phyloP scores from a whole-genome alignment of 2,888 invertebrate genomes.

The Eupithecia pulchellata region DNA sequence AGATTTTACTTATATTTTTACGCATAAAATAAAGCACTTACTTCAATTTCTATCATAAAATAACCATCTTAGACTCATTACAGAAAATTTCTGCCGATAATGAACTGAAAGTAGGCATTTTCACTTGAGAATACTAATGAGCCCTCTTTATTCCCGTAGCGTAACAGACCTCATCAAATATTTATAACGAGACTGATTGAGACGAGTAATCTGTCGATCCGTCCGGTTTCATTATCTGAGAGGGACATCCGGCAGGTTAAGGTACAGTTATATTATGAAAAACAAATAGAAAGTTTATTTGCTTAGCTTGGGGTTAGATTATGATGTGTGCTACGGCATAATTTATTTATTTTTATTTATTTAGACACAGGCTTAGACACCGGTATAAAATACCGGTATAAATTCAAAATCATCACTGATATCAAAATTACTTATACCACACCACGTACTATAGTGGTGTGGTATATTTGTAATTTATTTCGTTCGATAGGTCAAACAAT shows the following conservation, averaged over 20 bases:
- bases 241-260: neutral
- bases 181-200: constrained; percentile 68
- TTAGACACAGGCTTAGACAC: too few relatives aligned
- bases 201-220: constrained; percentile 65
- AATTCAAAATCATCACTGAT: too few relatives aligned
- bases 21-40: neutral
- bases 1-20: neutral
- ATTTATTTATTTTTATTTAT: too few relatives aligned
- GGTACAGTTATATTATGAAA: too few relatives aligned
- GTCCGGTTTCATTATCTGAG: constrained; percentile 60
- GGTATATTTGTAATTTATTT: too few relatives aligned
- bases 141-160: constrained; percentile 46
- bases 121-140: constrained; percentile 43
- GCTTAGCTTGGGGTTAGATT: too few relatives aligned
- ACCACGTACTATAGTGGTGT: too few relatives aligned
- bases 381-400: too few relatives aligned
- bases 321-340: too few relatives aligned
- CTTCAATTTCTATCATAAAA: neutral
- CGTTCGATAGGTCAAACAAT: too few relatives aligned
- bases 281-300: too few relatives aligned
- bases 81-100: constrained; percentile 28
- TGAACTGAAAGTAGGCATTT: constrained; percentile 42
- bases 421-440: too few relatives aligned
- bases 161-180: constrained; percentile 61
- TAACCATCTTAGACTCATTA: constrained; percentile 17